Percentiles rank a stretch among this genome's conserved stretches.
These are phyloP conservation scores for Colletes collaris DNA, from an alignment of 2,888 invertebrate genomes.

Conservation along the genomic window DNA sequence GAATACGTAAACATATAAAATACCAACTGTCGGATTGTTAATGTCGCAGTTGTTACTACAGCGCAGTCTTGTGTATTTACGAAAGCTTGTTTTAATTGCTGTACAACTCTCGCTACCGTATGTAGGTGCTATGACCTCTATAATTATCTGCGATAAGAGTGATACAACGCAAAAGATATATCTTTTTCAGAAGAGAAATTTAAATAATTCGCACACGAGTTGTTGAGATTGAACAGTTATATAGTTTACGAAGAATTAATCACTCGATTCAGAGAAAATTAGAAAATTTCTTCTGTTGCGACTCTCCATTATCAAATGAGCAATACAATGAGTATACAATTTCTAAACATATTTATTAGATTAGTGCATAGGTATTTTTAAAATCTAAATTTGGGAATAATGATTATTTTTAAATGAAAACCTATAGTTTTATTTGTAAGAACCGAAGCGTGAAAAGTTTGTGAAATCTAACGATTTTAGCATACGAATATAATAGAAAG, in stretches of 20 bases:
- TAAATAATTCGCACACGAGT: too few species aligned
- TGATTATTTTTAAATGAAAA: too few species aligned
- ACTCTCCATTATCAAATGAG: too few species aligned
- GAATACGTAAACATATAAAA: conserved; percentile 29
- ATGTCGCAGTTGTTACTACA: conserved; percentile 33
- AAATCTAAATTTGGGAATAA: too few species aligned
- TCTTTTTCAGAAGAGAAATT: neutral
- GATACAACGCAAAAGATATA: neutral
- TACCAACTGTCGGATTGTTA: conserved; percentile 33
- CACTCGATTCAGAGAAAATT: too few species aligned
- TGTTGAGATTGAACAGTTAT: too few species aligned
- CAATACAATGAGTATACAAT: too few species aligned
- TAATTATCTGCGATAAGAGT: conserved; percentile 5
- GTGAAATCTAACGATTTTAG: conserved; percentile 7
- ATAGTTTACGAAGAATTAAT: too few species aligned
- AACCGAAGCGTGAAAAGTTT: neutral
- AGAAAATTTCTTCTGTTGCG: too few species aligned
- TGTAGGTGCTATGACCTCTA: conserved; percentile 8
- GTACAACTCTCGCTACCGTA: conserved; percentile 16
- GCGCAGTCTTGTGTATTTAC: conserved; percentile 33
- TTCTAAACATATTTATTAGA: too few species aligned
- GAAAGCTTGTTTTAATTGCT: conserved; percentile 35
- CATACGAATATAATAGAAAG: conserved; percentile 22
- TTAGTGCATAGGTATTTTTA: too few species aligned
- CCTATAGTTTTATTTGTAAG: neutral